A percentile compares a stretch with the other conserved stretches of the same genome.
Conservation (phyloP, 2,113 vertebrate genomes). For the Prietella phreatophila region DNA sequence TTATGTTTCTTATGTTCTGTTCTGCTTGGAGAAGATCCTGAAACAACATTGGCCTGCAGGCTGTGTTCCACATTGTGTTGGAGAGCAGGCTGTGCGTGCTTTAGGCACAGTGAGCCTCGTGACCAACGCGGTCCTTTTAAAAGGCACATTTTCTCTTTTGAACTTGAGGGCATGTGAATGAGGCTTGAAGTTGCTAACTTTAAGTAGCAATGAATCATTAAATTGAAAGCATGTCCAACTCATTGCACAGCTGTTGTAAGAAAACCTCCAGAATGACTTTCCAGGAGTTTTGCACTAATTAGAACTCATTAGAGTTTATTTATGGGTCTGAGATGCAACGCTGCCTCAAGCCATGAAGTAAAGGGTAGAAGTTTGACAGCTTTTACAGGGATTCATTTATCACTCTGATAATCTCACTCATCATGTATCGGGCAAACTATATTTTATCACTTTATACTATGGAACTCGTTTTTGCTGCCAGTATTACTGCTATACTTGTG, state of each 20-base stretch:
- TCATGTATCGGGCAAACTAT: neutral
- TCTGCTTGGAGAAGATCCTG: constrained; percentile 18
- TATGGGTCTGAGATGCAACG: neutral
- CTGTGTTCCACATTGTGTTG: neutral
- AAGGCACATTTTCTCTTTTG: neutral
- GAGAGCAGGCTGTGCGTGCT: constrained; percentile 14
- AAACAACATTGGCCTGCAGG: neutral
- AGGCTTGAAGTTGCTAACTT: neutral
- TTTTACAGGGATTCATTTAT: neutral
- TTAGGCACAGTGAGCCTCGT: neutral
- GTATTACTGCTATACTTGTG: too few species aligned
- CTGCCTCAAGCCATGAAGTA: neutral
- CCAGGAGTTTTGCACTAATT: neutral
- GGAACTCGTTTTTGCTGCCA: too few species aligned
- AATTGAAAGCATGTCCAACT: neutral
- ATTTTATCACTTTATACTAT: too few species aligned
- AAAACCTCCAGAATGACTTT: constrained; percentile 1
- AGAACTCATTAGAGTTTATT: neutral
- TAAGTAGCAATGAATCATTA: neutral
- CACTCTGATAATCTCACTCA: neutral
- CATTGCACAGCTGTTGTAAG: neutral
- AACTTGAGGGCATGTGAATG: neutral
- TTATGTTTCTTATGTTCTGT: neutral
- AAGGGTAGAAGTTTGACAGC: neutral
- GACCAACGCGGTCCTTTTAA: neutral